Conservation (phyloP, 2,113 vertebrate species). For the Triplophysa rosa region DNA sequence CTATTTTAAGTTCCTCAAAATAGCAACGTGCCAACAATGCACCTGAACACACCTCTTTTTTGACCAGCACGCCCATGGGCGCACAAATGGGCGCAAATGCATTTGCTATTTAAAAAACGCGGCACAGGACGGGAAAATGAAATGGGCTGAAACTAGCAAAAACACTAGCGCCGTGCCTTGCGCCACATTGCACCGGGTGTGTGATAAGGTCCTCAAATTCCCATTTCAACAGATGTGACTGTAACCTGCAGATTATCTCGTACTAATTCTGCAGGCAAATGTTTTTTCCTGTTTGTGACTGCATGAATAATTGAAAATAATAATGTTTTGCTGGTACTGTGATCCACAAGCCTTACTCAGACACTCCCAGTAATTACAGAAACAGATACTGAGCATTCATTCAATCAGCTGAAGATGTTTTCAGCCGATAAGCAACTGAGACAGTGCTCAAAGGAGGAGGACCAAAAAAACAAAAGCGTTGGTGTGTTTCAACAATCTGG, state of each 20-base stretch:
- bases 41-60: no score
- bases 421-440: slow-evolving; percentile 14
- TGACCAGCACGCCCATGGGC: no score
- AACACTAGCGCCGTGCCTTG: no score
- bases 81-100: no score
- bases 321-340: slow-evolving; percentile 40
- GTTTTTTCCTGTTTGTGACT: slow-evolving; percentile 36
- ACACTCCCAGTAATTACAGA: slow-evolving; percentile 38
- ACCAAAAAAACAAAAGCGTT: no score
- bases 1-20: no score
- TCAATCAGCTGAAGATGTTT: slow-evolving; percentile 11
- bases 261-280: slow-evolving; percentile 31
- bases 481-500: no score
- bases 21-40: no score
- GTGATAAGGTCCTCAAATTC: background rate
- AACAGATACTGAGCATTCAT: slow-evolving; percentile 19
- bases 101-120: no score
- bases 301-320: slow-evolving; percentile 51
- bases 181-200: no score
- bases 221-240: slow-evolving; percentile 13
- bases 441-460: background rate
- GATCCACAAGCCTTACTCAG: slow-evolving; percentile 28
- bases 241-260: slow-evolving; percentile 28
- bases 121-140: no score
- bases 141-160: no score